phyloP scores from a whole-genome alignment of 2,888 invertebrate genomes.

The Polydrusus cervinus region DNA sequence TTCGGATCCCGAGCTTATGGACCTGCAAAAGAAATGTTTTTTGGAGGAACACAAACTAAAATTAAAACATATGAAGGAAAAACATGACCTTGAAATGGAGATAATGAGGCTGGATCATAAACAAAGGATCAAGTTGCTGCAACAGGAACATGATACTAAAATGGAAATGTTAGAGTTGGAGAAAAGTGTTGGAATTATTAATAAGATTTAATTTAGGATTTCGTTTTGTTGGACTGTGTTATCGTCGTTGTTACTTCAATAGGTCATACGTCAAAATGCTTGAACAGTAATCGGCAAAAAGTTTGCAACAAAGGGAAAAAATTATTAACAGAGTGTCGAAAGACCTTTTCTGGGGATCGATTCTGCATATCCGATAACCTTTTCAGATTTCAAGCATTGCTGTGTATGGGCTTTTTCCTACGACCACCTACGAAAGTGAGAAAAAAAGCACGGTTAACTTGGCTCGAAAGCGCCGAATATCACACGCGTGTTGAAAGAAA shows the following conservation, averaged over 20 bases:
- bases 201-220: conserved; percentile 38
- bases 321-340: too few relatives aligned
- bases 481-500: too few relatives aligned
- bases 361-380: too few relatives aligned
- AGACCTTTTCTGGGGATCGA: too few relatives aligned
- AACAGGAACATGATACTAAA: conserved; percentile 39
- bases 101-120: conserved; percentile 39
- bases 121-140: conserved; percentile 34
- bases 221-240: background rate
- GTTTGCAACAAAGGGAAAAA: too few relatives aligned
- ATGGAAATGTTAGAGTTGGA: conserved; percentile 43
- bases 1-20: background rate
- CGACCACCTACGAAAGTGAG: too few relatives aligned
- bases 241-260: background rate
- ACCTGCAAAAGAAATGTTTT: conserved; percentile 36
- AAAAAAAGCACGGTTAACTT: too few relatives aligned
- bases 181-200: conserved; percentile 46
- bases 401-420: too few relatives aligned
- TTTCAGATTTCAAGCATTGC: too few relatives aligned
- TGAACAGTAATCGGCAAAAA: too few relatives aligned
- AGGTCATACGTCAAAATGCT: too few relatives aligned
- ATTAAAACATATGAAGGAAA: conserved; percentile 40
- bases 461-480: too few relatives aligned
- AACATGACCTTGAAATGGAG: conserved; percentile 37
- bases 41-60: conserved; percentile 41